Evolutionary conservation across 2,113 vertebrate genomes (phyloP).

Genomic region (Mustela nigripes): DNA sequence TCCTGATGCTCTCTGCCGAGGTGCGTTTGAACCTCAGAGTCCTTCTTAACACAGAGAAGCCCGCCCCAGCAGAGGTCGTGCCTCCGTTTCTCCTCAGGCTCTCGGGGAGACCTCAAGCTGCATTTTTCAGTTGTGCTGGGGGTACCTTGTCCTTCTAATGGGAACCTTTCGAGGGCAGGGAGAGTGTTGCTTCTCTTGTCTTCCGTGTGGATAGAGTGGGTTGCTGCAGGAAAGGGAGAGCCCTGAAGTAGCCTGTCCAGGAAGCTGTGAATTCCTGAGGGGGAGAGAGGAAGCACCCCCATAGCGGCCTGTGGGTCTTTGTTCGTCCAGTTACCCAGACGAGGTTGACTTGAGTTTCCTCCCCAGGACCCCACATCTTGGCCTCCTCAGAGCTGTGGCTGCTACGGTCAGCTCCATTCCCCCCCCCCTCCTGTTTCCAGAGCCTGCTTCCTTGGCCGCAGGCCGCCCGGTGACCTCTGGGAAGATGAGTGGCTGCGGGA

Average conservation of each 20-base stretch:
- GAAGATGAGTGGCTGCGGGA: conserved; percentile 93
- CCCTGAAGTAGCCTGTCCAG: neutral
- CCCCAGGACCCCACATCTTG: neutral
- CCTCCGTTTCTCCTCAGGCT: neutral
- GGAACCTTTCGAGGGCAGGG: neutral
- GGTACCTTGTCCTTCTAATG: neutral
- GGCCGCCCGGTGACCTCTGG: conserved; percentile 62
- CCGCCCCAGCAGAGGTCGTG: neutral
- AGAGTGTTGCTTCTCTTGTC: neutral
- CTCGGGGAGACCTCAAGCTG: neutral
- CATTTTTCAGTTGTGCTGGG: no score
- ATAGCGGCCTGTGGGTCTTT: neutral
- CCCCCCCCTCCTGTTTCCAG: neutral
- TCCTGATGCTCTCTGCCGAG: neutral
- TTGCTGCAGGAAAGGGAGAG: neutral
- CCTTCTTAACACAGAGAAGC: neutral
- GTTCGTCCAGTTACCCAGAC: accelerated
- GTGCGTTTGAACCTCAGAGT: neutral
- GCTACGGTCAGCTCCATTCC: no score
- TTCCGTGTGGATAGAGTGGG: accelerated
- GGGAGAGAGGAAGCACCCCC: neutral
- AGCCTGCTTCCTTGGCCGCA: neutral
- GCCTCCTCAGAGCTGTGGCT: neutral
- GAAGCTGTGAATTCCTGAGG: neutral
- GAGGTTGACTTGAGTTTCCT: neutral